These are phyloP conservation scores for Sebastes trivittatus DNA, from an alignment of 2,797 vertebrate genomes.

Conservation along the genomic window DNA sequence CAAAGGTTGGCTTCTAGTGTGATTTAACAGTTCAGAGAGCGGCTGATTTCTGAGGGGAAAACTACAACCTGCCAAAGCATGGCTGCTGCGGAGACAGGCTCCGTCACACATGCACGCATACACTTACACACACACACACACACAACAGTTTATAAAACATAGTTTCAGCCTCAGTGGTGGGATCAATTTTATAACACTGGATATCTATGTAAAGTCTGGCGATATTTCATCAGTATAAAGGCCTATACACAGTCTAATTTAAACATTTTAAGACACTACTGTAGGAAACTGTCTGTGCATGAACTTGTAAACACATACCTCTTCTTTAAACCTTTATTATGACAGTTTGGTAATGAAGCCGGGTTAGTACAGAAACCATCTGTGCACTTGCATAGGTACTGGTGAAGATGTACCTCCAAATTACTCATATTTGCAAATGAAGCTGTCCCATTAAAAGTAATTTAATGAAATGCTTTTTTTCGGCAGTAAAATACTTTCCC, in stretches of 20 bases:
- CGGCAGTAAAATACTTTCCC: neutral
- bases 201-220: conserved; percentile 16
- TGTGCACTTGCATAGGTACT: neutral
- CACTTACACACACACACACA: neutral
- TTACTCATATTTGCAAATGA: neutral
- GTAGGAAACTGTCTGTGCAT: neutral
- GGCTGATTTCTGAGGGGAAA: conserved; percentile 81
- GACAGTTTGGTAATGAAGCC: neutral
- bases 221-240: conserved; percentile 9
- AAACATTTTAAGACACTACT: neutral
- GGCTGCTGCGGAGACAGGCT: conserved; percentile 47
- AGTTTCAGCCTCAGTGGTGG: conserved; percentile 9
- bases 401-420: neutral
- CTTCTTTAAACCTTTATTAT: neutral
- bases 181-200: conserved; percentile 20
- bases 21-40: conserved; percentile 84
- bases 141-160: conserved; percentile 26
- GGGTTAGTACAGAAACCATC: neutral
- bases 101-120: conserved; percentile 4
- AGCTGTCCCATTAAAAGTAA: neutral
- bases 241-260: neutral
- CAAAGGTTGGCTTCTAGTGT: conserved; percentile 77
- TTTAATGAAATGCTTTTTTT: conserved; percentile 1
- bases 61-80: conserved; percentile 69
- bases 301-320: neutral